Base-by-base conservation (phyloP, 2,797 vertebrate genomes). In the Crocodylus rhombifer region DNA sequence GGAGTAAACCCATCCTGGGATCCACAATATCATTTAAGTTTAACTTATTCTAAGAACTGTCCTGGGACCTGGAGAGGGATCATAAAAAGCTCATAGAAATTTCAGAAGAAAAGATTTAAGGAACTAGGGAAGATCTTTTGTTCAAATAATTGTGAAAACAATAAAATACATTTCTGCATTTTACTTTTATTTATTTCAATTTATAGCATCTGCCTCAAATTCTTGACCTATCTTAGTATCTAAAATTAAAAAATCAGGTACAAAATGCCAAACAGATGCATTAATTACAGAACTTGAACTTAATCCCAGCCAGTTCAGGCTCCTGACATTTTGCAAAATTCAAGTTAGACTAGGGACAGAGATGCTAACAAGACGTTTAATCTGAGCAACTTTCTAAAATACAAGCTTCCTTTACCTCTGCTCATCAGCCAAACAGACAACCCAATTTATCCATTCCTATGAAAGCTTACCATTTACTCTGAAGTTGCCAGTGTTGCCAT, bases 241-340 rank as follows among this genome's bases (percentile, higher is more conserved):
- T 12, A 25, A 0, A 36, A 71, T 1, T 4, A n/a, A 71, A 30
- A 25, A 16, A 11, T 81, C 55, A 30, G 7, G 9, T 57, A 81
- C 1, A 0, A 16, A 21, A 2, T 69, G 1, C 17, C 57, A 4
- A 5, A 0, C 56, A 57, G 30, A 2, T 26, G 1, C 0, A 0
- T 51, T 55, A 4, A 8, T 16, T 51, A 51, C 42, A 51, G 42
- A 51, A 51, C 42, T 51, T 51, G 30, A 4, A 4, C 69, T 2
- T 17, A 12, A n/a, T 57, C 26, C 15, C 51, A 81, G 67, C 7
- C 28, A 26, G 8, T 23, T 77, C 5, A 63, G 56, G 4, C 55
- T 67, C 21, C 56, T 84, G 14, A 85, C 64, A 61, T 6, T 26
- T 51, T 30, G 30, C 4, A 5, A 33, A 77, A 60, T 14, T 4